Base-by-base conservation (phyloP, 2,113 vertebrate species). In the Gallinago jamesoni region DNA sequence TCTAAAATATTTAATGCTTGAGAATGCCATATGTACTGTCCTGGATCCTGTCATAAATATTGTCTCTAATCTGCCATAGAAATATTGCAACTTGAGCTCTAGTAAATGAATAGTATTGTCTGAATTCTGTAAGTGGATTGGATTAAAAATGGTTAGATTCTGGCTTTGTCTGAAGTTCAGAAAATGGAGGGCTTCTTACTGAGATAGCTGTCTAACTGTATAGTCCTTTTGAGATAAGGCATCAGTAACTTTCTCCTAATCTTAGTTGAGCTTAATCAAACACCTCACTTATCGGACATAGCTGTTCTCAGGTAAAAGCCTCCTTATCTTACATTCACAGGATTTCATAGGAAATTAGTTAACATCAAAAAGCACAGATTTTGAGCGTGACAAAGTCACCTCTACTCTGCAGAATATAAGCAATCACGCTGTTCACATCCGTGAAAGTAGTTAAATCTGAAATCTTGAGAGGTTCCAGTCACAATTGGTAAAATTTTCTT, bases 201-300 rank as follows among this genome's bases (percentile, higher is more conserved):
- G 84, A 94, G 94, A 95, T 89, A 94, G 80, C 89, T 94, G 91
- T 96, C 56, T 20, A 89, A 78, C 89, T 84, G 33, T 64, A 73
- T 92, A 95, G 92, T 76, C 69, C 70, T 87, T 91, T 81, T 56
- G 69, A 95, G 96, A 95, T 94, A 95, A 96, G 81, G 94, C 92
- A 96, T 96, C 96, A 87, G 50, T 92, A 96, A 93, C 91, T 93
- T 94, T 87, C 63, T 82, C 81, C 89, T 94, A 94, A 97, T 94
- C 96, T 90, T 84, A 59, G 81, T 35, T 89, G 81, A 95, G 94
- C 77, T 95, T 94, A 95, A 95, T 93, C 93, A 94, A 96, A 91
- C 81, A 88, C 91, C 77, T 93, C 83, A 86, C 90, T 95, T 96
- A 89, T 85, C 93, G 86, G 93, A 53, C 92, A 88, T 84, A 92